Conservation (phyloP, 2,113 vertebrate genomes). For the Eclectus roratus region DNA sequence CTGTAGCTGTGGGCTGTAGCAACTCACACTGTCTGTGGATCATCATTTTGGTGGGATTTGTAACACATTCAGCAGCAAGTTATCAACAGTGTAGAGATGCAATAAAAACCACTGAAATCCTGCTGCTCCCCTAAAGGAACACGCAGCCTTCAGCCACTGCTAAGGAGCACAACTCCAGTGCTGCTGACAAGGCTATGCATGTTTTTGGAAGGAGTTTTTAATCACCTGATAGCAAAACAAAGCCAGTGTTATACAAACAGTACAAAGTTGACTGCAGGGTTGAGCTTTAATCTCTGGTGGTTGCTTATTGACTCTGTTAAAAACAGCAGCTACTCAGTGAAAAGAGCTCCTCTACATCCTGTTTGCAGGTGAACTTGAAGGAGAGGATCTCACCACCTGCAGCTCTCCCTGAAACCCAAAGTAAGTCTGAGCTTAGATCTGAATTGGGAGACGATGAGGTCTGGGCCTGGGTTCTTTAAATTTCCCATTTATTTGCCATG, state of each 20-base stretch:
- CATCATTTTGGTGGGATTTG: neutral
- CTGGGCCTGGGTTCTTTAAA: neutral
- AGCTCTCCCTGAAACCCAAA: neutral
- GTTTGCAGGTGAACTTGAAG: neutral
- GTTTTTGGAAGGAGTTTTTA: neutral
- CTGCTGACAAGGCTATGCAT: neutral
- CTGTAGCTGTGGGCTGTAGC: neutral
- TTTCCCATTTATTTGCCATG: neutral
- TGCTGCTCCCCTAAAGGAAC: neutral
- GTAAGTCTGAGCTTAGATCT: constrained; percentile 26
- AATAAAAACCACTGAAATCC: neutral
- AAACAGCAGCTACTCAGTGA: neutral
- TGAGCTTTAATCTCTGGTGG: constrained; percentile 56
- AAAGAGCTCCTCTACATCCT: neutral
- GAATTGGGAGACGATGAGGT: neutral
- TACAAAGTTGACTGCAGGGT: constrained; percentile 50
- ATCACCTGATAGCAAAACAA: neutral
- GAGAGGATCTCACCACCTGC: neutral
- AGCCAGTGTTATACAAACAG: constrained; percentile 16
- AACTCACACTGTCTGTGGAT: neutral
- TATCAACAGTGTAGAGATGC: neutral
- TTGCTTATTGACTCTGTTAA: constrained; percentile 29
- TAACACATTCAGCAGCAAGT: neutral
- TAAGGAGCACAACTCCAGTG: neutral
- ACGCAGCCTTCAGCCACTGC: neutral